phyloP scores from a whole-genome alignment of 1,140 invertebrate genomes.

The Psix sp. region DNA sequence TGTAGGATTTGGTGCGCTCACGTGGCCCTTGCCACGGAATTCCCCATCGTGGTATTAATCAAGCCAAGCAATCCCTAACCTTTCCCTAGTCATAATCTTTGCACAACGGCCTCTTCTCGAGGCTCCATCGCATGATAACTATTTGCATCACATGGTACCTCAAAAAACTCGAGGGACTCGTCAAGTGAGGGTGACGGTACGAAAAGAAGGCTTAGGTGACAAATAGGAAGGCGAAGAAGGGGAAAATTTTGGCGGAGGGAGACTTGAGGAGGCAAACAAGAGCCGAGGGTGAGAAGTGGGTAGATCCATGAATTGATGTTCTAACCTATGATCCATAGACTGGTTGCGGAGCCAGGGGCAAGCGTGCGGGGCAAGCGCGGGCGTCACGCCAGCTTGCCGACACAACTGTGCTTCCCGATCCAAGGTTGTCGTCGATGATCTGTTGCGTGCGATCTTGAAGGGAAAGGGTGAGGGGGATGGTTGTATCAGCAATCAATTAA shows the following conservation, averaged over 20 bases:
- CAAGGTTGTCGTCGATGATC: slow-evolving; percentile 18
- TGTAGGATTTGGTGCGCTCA: slow-evolving; percentile 39
- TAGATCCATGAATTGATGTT: slow-evolving; percentile 49
- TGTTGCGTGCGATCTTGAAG: slow-evolving; percentile 19
- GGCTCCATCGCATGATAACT: background rate
- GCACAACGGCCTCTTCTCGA: background rate
- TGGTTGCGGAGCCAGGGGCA: slow-evolving; percentile 58
- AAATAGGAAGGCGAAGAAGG: slow-evolving; percentile 1
- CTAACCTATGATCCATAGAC: slow-evolving; percentile 76
- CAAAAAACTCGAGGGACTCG: slow-evolving; percentile 6
- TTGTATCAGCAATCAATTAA: slow-evolving; percentile 21
- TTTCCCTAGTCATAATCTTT: slow-evolving; percentile 40
- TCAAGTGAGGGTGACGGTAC: slow-evolving; percentile 11
- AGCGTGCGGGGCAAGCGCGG: slow-evolving; percentile 48
- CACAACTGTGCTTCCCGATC: slow-evolving; percentile 28
- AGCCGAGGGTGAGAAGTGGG: slow-evolving; percentile 21
- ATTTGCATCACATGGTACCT: slow-evolving; percentile 12
- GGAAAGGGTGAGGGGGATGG: slow-evolving; percentile 10
- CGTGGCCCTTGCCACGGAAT: slow-evolving; percentile 39
- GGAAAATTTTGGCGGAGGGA: slow-evolving; percentile 1
- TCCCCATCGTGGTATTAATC: slow-evolving; percentile 40
- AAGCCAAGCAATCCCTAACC: slow-evolving; percentile 38
- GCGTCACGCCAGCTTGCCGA: slow-evolving; percentile 36
- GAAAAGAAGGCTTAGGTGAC: slow-evolving; percentile 5
- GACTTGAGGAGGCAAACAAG: slow-evolving; percentile 6